Evolutionary conservation across 2,888 invertebrate genomes (phyloP), one percentile per base, ranked within the genome.

Genomic region (Tiphia femorata): DNA sequence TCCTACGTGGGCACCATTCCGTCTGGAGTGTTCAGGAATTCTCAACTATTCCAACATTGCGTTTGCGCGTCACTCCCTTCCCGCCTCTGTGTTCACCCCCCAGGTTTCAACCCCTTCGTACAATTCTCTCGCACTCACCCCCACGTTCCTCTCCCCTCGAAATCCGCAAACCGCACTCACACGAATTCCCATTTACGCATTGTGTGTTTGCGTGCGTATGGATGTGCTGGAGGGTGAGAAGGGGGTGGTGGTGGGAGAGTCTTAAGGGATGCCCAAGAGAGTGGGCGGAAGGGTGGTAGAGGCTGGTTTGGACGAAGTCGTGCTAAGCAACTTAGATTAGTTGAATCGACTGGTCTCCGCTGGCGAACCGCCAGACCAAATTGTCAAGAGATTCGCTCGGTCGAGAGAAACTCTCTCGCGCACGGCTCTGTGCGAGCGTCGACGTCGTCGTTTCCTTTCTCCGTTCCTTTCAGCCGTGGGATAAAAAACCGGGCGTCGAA

Each of bases 311-410:
- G 61, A 65, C 72, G 66, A 79, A 77, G 74, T 78, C 76, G 77
- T 76, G 75, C 78, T 76, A 78, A 78, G 78, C 78, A 79, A 79
- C 80, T 79, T 78, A 77, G 78, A 80, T 79, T 79, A 80, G 78
- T 78, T 77, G 75, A 79, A 79, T 80, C 79, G 75, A 80, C 78
- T 80, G 75, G 76, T 70, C 76, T 70, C 65, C 57, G 64, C 70
- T 79, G 79, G 80, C 78, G 69, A 69, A 75, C 70, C 75, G 77
- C 80, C 79, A 78, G 74, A 67, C 68, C 71, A 74, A 77, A 77
- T 77, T 77, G 73, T 77, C 77, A 75, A 74, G 77, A 77, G 76
- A 76, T 77, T 77, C 75, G 73, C 70, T 67, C n/a, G n/a, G n/a
- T n/a, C n/a, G n/a, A n/a, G n/a, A n/a, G n/a, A n/a, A n/a, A n/a